Evolutionary conservation across 37 sponge, comb jelly and placozoan species (phyloP).

Genomic region (Cladorhizidae sp.): DNA sequence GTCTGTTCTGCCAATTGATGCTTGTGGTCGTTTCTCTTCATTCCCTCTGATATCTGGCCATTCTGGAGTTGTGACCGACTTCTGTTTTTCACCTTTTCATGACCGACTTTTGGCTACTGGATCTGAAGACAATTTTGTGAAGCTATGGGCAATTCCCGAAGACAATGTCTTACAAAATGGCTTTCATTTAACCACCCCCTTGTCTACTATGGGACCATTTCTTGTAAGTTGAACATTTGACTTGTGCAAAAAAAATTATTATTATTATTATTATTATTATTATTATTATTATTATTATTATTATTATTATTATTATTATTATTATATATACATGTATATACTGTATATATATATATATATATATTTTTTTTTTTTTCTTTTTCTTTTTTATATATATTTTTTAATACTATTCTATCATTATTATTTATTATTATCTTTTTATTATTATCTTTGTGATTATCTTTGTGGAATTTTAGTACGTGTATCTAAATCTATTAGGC

Average conservation of each 20-base stretch:
- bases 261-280: no score
- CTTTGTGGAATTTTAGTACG: not conserved
- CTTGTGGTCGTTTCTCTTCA: slow-evolving; percentile 48
- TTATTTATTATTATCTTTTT: not conserved
- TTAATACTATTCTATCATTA: not conserved
- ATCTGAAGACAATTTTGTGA: slow-evolving; percentile 75
- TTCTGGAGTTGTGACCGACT: slow-evolving; percentile 72
- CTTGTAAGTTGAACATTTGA: not conserved
- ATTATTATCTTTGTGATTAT: not conserved
- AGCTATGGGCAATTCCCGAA: slow-evolving; percentile 76
- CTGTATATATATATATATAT: no score
- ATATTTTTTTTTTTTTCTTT: no score
- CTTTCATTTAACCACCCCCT: not conserved
- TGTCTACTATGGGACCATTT: not conserved
- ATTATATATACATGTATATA: no score
- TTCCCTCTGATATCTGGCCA: slow-evolving; percentile 72
- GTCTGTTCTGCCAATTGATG: slow-evolving; percentile 62
- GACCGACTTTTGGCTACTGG: slow-evolving; percentile 77
- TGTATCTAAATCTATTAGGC: slow-evolving; percentile 9
- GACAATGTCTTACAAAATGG: not conserved
- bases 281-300: no score
- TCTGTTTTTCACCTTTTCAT: slow-evolving; percentile 89
- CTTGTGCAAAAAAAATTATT: no score
- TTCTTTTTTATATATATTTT: no score
- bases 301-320: no score